Base-by-base conservation (phyloP, 2,888 invertebrate genomes). In the Rhyacophila evoluta region DNA sequence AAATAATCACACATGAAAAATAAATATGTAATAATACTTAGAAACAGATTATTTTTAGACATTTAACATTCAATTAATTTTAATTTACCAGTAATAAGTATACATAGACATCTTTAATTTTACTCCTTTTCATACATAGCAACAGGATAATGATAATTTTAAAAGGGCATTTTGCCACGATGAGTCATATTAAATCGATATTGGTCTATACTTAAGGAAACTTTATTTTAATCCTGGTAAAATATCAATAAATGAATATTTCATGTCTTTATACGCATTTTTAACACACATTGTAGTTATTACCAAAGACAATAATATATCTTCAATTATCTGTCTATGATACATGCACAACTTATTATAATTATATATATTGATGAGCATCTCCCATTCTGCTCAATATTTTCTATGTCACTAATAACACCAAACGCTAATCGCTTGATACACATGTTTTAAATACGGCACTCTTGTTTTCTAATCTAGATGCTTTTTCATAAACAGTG, bases 271-370 rank as follows among this genome's bases (percentile, higher is more conserved):
- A 55, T 25, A 55, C 55, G 19, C 55, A 55, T 8, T 55, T 3
- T 39, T 12, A 39, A 39, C 12, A 39, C 39, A 39, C 39, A 39
- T 12, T 25, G 19, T 55, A 8, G 8, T 55, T 55, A 55, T 19
- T 55, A 10, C 25, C 55, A 55, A 55, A 55, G 55, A 55, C 55
- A 55, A 55, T 55, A 55, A 55, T 55, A 55, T 25, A 2, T 55
- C 19, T 55, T 55, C 25, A 25, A 55, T 55, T 10, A 55, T 55
- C 25, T 6, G 19, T 55, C 25, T 55, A 55, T 55, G 55, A 10
- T 8, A 55, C 55, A 55, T 55, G 55, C 55, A 55, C 19, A 55
- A 55, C 19, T 8, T 55, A n/a, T n/a, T n/a, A n/a, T n/a, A n/a
- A n/a, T n/a, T n/a, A 55, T 55, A 33, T 33, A 33, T 33, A 4